Percentiles rank a stretch among this genome's conserved stretches.
These are phyloP conservation scores for Monomorium pharaonis DNA, from an alignment of 1,140 invertebrate species.

Conservation along the genomic window DNA sequence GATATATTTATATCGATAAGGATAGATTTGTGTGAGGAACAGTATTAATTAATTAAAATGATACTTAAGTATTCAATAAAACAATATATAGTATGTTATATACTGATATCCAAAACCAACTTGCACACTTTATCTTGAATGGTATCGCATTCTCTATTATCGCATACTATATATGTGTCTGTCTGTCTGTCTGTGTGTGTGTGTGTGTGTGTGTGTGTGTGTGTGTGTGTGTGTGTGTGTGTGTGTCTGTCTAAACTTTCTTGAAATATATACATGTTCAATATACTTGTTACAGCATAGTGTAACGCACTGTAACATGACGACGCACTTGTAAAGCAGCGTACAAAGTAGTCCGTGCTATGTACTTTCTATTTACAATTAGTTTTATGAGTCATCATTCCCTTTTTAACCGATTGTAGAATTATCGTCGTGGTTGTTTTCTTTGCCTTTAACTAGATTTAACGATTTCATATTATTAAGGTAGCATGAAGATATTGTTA, in stretches of 20 bases:
- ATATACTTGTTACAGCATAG: constrained; percentile 17
- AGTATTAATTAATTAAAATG: no score
- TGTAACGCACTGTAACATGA: background rate
- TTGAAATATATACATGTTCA: background rate
- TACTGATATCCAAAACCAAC: background rate
- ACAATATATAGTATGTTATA: background rate
- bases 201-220: no score
- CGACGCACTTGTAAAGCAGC: background rate
- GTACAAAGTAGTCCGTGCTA: background rate
- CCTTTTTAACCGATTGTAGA: background rate
- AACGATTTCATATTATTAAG: background rate
- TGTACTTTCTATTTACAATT: constrained; percentile 35
- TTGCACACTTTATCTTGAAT: background rate
- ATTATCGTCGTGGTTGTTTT: background rate
- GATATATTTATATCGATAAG: background rate
- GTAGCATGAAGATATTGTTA: background rate
- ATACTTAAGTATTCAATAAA: background rate
- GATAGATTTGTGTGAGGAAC: background rate
- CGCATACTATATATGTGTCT: no score
- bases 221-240: no score
- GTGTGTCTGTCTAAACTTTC: constrained; percentile 17
- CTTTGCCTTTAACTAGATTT: background rate
- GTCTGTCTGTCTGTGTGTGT: no score
- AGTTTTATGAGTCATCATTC: constrained; percentile 24
- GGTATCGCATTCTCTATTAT: background rate